Conservation (phyloP, 2,797 vertebrate genomes). For the Nannoperca obscura region DNA sequence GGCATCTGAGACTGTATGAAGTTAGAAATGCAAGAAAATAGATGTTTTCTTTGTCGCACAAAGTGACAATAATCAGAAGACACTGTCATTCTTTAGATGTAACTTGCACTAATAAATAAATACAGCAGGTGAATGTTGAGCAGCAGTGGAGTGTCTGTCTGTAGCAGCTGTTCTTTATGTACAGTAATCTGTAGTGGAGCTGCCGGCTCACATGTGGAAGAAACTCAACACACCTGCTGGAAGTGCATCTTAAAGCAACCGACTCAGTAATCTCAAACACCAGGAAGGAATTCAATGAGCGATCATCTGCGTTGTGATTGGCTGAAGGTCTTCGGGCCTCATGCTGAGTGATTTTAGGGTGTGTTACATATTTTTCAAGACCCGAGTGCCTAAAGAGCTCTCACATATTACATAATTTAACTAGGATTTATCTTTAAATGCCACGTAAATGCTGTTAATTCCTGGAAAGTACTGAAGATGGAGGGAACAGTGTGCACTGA, state of each 20-base stretch:
- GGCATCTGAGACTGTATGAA: no score
- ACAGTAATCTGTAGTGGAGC: background rate
- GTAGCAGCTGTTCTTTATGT: background rate
- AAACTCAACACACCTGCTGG: background rate
- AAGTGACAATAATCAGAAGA: background rate
- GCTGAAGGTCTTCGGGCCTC: no score
- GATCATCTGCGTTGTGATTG: no score
- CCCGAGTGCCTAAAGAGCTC: background rate
- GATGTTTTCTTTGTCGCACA: background rate
- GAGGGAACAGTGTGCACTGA: no score
- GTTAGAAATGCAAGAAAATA: no score
- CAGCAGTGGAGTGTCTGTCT: background rate
- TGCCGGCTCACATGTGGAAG: background rate
- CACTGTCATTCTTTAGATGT: background rate
- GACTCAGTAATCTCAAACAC: background rate
- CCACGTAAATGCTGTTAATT: background rate
- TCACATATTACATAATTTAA: background rate
- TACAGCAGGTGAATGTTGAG: no score
- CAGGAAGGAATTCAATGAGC: background rate
- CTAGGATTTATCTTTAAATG: background rate
- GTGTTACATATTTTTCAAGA: no score
- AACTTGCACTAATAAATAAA: background rate
- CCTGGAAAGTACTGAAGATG: rapidly evolving
- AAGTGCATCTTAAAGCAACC: no score
- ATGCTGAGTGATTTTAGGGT: no score